phyloP scores from a whole-genome alignment of 2,113 vertebrate genomes.

The Amblyornis subalaris region DNA sequence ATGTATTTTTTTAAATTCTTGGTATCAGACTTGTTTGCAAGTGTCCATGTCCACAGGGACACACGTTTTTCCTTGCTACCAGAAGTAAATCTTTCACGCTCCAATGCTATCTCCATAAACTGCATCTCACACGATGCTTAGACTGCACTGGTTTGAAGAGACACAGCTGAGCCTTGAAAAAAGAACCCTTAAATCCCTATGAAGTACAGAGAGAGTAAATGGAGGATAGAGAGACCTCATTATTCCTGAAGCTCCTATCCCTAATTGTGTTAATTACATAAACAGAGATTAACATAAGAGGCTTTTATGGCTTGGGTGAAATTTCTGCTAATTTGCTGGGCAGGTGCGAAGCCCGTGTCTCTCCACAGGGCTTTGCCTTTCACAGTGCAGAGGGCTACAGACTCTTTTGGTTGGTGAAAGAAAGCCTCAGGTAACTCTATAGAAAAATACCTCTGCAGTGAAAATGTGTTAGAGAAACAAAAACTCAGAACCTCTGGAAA shows the following conservation, averaged over 20 bases:
- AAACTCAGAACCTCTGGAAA: neutral
- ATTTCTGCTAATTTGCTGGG: slow-evolving; percentile 55
- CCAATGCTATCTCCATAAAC: slow-evolving; percentile 16
- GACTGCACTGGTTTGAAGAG: slow-evolving; percentile 31
- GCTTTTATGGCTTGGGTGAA: slow-evolving; percentile 69
- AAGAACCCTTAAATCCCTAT: slow-evolving; percentile 25
- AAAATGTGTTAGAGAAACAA: neutral
- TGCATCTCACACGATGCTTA: neutral
- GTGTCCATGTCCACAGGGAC: slow-evolving; percentile 1
- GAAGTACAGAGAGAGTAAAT: slow-evolving; percentile 27
- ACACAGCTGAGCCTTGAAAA: slow-evolving; percentile 53
- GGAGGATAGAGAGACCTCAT: slow-evolving; percentile 27
- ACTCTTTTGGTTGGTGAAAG: slow-evolving; percentile 40
- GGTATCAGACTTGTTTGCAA: slow-evolving; percentile 46
- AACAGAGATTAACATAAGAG: slow-evolving; percentile 56
- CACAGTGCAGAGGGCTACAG: slow-evolving; percentile 58
- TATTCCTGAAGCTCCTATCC: slow-evolving; percentile 35
- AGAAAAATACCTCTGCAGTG: slow-evolving; percentile 28
- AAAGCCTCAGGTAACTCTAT: slow-evolving; percentile 31
- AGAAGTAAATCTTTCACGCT: slow-evolving; percentile 23
- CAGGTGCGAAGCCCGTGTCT: neutral
- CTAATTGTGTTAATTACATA: slow-evolving; percentile 58
- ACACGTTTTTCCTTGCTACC: neutral
- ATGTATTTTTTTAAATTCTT: neutral
- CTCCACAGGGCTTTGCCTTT: slow-evolving; percentile 39